phyloP scores from a whole-genome alignment of 2,797 vertebrate genomes.

The Delichon dasypus region DNA sequence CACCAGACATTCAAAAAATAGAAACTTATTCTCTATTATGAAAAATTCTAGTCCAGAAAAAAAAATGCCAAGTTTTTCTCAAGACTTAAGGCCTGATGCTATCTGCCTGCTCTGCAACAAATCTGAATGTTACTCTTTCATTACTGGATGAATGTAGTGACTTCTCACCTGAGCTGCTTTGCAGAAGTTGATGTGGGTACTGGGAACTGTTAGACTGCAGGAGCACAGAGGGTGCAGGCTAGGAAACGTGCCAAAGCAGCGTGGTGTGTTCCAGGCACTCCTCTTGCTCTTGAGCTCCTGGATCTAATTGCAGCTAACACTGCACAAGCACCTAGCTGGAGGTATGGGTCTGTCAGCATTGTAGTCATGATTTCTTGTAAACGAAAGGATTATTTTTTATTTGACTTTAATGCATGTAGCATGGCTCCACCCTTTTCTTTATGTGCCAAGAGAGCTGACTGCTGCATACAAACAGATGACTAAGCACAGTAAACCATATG shows the following conservation, averaged over 20 bases:
- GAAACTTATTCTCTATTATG: not conserved
- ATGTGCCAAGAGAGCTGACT: not conserved
- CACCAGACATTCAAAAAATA: not conserved
- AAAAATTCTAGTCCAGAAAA: not conserved
- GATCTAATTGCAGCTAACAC: not conserved
- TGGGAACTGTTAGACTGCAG: not conserved
- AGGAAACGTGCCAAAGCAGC: not conserved
- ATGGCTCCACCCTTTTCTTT: not conserved
- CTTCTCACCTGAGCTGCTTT: not conserved
- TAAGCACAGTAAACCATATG: not conserved
- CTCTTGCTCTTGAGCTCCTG: not conserved
- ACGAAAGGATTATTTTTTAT: not conserved
- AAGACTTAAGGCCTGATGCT: not conserved
- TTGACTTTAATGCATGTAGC: not conserved
- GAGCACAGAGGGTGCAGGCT: not conserved
- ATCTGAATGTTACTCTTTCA: not conserved
- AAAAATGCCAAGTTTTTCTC: accelerated
- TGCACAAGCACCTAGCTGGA: not conserved
- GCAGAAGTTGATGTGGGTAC: not conserved
- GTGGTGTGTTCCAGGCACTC: not conserved
- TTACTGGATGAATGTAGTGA: not conserved
- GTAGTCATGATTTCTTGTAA: not conserved
- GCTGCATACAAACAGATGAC: not conserved
- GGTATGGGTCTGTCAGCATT: not conserved
- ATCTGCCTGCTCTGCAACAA: not conserved